Evolutionary conservation across 2,113 vertebrate genomes (phyloP).

Genomic region (Neopipo cinnamomea): DNA sequence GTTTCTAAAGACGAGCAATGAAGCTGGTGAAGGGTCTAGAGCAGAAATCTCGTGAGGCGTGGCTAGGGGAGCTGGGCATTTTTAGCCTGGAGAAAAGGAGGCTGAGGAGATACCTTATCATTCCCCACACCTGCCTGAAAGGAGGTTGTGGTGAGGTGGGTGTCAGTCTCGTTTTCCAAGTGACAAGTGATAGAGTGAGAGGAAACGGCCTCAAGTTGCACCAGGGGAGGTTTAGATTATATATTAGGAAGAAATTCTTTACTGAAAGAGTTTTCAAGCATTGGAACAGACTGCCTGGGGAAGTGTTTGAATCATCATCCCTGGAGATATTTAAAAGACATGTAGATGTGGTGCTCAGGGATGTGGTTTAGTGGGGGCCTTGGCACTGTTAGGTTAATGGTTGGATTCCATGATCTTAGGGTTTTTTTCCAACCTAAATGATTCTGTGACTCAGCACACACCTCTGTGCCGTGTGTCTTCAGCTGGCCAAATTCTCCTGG

Average conservation of each 20-base stretch:
- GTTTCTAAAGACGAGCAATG: neutral
- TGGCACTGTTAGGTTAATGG: neutral
- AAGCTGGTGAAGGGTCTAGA: neutral
- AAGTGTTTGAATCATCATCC: neutral
- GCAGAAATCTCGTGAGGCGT: neutral
- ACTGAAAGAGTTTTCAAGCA: neutral
- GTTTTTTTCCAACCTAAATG: neutral
- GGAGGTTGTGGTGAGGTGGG: neutral
- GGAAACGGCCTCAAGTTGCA: neutral
- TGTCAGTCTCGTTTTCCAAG: neutral
- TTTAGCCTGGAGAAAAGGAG: neutral
- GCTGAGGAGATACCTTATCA: neutral
- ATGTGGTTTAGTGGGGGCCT: neutral
- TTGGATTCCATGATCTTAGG: neutral
- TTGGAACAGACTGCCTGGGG: neutral
- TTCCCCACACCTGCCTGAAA: neutral
- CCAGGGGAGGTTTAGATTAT: neutral
- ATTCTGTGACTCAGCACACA: neutral
- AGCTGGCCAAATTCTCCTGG: rapidly evolving
- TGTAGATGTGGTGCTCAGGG: neutral
- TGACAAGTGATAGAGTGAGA: neutral
- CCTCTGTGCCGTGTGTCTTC: rapidly evolving
- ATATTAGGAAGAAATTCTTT: neutral
- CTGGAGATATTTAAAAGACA: neutral
- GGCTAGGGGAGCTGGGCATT: neutral